These are phyloP conservation scores for Callionymus lyra DNA, from an alignment of 2,113 vertebrate genomes.

Conservation along the genomic window DNA sequence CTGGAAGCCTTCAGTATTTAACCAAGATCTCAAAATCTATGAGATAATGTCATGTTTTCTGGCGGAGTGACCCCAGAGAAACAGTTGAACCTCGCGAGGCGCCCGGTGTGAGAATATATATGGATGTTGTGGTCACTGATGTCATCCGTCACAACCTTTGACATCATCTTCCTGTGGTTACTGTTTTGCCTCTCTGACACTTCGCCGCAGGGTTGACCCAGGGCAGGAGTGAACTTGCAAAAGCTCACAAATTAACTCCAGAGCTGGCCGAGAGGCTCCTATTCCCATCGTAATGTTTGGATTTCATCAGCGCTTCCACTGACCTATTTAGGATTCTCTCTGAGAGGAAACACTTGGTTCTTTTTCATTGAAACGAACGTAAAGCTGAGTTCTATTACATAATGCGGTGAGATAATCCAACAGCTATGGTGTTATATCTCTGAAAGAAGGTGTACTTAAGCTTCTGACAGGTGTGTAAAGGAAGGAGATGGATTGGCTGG, in stretches of 20 bases:
- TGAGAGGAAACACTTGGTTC: too few relatives aligned
- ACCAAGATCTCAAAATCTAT: too few relatives aligned
- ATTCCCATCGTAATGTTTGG: background rate
- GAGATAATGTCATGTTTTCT: too few relatives aligned
- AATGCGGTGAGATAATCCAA: slow-evolving; percentile 7
- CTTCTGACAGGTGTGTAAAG: slow-evolving; percentile 30
- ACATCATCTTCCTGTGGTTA: slow-evolving; percentile 35
- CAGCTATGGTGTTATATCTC: slow-evolving; percentile 22
- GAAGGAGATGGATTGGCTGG: slow-evolving; percentile 6
- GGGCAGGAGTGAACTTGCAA: slow-evolving; percentile 26
- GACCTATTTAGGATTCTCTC: slow-evolving; percentile 14
- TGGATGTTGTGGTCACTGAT: slow-evolving; percentile 33
- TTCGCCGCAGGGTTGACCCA: slow-evolving; percentile 15
- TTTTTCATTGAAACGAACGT: background rate
- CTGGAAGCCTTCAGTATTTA: too few relatives aligned
- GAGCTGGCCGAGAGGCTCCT: slow-evolving; percentile 7
- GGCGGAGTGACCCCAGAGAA: background rate
- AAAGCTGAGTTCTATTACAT: background rate
- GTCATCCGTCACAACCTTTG: slow-evolving; percentile 41
- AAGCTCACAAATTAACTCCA: slow-evolving; percentile 1
- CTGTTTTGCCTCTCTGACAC: slow-evolving; percentile 42
- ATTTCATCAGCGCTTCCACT: slow-evolving; percentile 16
- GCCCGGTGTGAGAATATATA: slow-evolving; percentile 14
- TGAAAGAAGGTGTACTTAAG: slow-evolving; percentile 8
- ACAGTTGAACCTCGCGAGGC: slow-evolving; percentile 2